Evolutionary conservation across 2,113 vertebrate species (phyloP).

Genomic region (Neolamprologus modestus): DNA sequence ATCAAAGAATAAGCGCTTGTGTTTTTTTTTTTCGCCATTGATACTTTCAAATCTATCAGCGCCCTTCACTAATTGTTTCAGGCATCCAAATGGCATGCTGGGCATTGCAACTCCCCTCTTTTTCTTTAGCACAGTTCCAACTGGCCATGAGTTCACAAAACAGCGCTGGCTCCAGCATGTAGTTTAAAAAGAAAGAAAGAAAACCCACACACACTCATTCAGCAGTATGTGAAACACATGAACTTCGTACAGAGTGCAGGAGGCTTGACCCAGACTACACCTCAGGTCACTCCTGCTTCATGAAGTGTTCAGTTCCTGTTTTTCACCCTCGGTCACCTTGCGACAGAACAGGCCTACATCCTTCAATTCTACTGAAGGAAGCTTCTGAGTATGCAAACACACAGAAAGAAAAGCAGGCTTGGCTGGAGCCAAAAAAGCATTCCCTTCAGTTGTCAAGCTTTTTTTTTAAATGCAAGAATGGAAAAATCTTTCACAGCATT

Average conservation of each 20-base stretch:
- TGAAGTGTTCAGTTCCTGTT: slow-evolving; percentile 67
- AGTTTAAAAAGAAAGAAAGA: background rate
- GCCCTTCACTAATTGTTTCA: slow-evolving; percentile 39
- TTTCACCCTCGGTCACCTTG: slow-evolving; percentile 50
- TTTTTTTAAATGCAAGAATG: background rate
- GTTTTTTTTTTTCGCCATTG: rapidly evolving
- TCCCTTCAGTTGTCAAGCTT: slow-evolving; percentile 3
- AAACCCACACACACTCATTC: background rate
- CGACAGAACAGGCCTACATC: slow-evolving; percentile 63
- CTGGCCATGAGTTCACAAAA: slow-evolving; percentile 44
- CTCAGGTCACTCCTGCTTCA: slow-evolving; percentile 19
- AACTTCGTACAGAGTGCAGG: slow-evolving; percentile 27
- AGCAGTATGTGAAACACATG: slow-evolving; percentile 27
- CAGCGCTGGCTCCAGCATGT: slow-evolving; percentile 2
- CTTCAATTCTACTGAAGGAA: slow-evolving; percentile 73
- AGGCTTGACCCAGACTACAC: slow-evolving; percentile 38
- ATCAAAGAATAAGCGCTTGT: background rate
- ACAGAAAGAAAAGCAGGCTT: slow-evolving; percentile 42
- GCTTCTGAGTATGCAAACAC: slow-evolving; percentile 41
- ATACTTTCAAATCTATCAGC: slow-evolving; percentile 29
- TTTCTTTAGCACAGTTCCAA: slow-evolving; percentile 40
- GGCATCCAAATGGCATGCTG: slow-evolving; percentile 35
- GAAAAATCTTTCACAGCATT: background rate
- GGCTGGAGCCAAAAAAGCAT: slow-evolving; percentile 24
- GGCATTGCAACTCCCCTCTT: slow-evolving; percentile 2